These are phyloP conservation scores for Chrysina gloriosa DNA, from an alignment of 2,888 invertebrate species.

Conservation along the genomic window DNA sequence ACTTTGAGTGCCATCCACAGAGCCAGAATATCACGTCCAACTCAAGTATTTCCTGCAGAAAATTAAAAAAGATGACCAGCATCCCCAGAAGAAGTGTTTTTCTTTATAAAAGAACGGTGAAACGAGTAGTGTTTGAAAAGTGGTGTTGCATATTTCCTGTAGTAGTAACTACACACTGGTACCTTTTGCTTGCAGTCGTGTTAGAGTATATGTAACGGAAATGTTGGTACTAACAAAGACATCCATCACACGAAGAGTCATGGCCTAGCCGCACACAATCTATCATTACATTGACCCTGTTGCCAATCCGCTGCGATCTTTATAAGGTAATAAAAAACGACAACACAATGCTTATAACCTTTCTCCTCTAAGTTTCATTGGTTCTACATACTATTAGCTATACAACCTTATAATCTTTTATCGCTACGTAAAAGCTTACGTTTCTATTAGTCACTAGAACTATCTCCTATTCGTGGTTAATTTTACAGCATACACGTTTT, in stretches of 20 bases:
- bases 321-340: constrained; percentile 41
- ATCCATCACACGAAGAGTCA: constrained; percentile 41
- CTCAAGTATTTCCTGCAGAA: background rate
- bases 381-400: background rate
- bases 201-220: constrained; percentile 39
- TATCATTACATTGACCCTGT: constrained; percentile 42
- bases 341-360: constrained; percentile 37
- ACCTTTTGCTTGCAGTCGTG: constrained; percentile 33
- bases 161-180: constrained; percentile 14
- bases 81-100: constrained; percentile 23
- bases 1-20: constrained; percentile 77
- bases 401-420: constrained; percentile 31
- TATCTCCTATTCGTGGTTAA: constrained; percentile 32
- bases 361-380: constrained; percentile 25
- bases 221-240: constrained; percentile 43
- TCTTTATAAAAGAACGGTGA: constrained; percentile 22
- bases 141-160: constrained; percentile 37
- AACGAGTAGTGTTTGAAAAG: constrained; percentile 31
- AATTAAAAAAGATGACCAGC: background rate
- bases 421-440: constrained; percentile 35
- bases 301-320: constrained; percentile 35
- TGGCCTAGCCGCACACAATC: constrained; percentile 35
- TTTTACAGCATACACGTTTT: constrained; percentile 32
- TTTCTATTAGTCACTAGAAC: constrained; percentile 33
- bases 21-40: constrained; percentile 50